Evolutionary conservation across 2,797 vertebrate species (phyloP), one percentile per base, ranked within the genome.

Genomic region (Enteromius argenteus): DNA sequence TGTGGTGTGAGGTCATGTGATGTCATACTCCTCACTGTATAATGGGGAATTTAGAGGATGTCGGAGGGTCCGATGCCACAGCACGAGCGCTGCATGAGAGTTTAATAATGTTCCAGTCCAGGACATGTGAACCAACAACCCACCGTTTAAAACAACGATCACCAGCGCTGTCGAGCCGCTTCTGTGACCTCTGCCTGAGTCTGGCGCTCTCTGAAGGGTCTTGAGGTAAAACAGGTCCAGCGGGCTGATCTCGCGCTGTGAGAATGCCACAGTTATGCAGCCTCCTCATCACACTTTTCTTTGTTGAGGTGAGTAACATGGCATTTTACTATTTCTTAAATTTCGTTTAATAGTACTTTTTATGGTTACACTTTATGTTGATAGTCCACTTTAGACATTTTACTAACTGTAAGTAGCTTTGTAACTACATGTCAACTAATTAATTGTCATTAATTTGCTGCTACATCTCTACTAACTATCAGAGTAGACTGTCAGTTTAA

Each of bases 1-100:
- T 82, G 80, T 81, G 56, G 46, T 60, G 75, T 62, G 14, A 73
- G 35, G 69, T 82, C 42, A 74, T 82, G 69, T 82, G 80, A 82
- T 64, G 69, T 74, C 21, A 74, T 82, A 14, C 42, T 74, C 23
- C 42, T 30, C 49, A 19, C 56, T 49, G 32, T 68, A 37, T 80
- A 69, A 80, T 21, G 46, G 32, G 15, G 13, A 64, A 35, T 56
- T 71, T 60, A n/a, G 35, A 58, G 51, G 32, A 58, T 58, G 21
- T 76, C 9, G 21, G 2, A 44, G 46, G 23, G 19, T 74, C 44
- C 27, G 14, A 80, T 39, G 66, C 27, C 37, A 62, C 27, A 35
- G 19, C 68, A 3, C 17, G 39, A 30, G 37, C 17, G 15, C 17
- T 21, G 51, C 67, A 32, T 58, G 51, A 58, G 67, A 44, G n/a